Conservation (phyloP, 2,113 vertebrate species). For the Sakesphorus luctuosus region DNA sequence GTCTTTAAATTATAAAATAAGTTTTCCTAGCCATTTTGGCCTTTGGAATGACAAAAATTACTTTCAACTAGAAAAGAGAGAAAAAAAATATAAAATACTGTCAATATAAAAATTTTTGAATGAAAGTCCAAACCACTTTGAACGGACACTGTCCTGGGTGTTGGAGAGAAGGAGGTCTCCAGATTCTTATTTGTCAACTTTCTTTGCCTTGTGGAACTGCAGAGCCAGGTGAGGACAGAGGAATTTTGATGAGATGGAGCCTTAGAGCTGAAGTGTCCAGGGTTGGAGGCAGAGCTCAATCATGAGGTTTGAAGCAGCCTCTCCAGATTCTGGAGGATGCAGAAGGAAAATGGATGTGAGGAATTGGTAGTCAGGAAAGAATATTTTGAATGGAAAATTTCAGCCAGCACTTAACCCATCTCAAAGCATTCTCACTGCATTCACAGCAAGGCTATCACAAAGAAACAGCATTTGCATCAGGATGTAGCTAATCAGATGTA, state of each 20-base stretch:
- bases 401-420: accelerated
- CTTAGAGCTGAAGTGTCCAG: neutral
- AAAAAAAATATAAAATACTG: neutral
- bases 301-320: neutral
- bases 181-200: neutral
- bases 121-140: neutral
- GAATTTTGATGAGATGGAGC: neutral
- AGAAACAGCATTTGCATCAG: neutral
- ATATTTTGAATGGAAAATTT: neutral
- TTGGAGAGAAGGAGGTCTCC: neutral
- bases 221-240: neutral
- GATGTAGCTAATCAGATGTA: neutral
- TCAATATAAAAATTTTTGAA: neutral
- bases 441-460: neutral
- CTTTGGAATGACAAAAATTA: neutral
- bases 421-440: neutral
- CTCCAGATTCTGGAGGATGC: neutral
- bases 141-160: neutral
- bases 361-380: neutral
- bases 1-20: neutral
- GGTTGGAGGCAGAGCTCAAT: neutral
- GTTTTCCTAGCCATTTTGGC: neutral
- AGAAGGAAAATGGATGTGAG: neutral
- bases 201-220: neutral
- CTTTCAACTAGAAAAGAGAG: neutral